Evolutionary conservation across 2,888 invertebrate genomes (phyloP).

Genomic region (Conomelus anceps): DNA sequence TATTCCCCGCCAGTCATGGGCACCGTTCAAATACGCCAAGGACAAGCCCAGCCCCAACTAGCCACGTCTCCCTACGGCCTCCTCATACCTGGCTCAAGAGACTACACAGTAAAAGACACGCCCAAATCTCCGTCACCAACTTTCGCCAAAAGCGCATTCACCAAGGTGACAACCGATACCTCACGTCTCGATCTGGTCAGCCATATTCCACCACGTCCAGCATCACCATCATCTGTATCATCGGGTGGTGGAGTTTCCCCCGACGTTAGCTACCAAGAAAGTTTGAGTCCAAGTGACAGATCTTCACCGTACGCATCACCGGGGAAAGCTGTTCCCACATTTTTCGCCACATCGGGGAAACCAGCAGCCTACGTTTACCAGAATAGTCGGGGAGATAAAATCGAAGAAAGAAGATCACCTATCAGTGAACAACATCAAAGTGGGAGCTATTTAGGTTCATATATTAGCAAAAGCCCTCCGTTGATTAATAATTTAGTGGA

Average conservation of each 20-base stretch:
- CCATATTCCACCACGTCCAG: slow-evolving; percentile 25
- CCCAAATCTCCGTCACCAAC: slow-evolving; percentile 30
- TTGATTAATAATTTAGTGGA: neutral
- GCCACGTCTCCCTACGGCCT: slow-evolving; percentile 46
- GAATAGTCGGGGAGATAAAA: slow-evolving; percentile 33
- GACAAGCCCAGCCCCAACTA: neutral
- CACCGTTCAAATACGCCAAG: neutral
- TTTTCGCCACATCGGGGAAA: slow-evolving; percentile 18
- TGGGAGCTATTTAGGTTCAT: slow-evolving; percentile 10
- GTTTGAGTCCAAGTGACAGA: slow-evolving; percentile 55
- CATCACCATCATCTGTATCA: slow-evolving; percentile 34
- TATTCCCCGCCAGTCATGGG: neutral
- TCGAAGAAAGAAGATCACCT: slow-evolving; percentile 3
- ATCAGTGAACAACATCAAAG: neutral
- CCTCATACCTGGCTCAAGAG: slow-evolving; percentile 42
- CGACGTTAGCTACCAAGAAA: slow-evolving; percentile 70
- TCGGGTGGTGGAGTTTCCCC: slow-evolving; percentile 43
- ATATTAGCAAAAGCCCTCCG: slow-evolving; percentile 20
- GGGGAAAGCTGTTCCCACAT: slow-evolving; percentile 40
- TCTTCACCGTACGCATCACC: slow-evolving; percentile 38
- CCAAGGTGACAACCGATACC: slow-evolving; percentile 56
- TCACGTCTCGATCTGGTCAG: slow-evolving; percentile 20
- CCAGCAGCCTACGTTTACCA: slow-evolving; percentile 48
- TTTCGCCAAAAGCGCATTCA: slow-evolving; percentile 61
- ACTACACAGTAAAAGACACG: slow-evolving; percentile 54